Evolutionary conservation across 2,888 invertebrate genomes (phyloP), one percentile per base, ranked within the genome.

Genomic region (Linnaemya tessellans): DNA sequence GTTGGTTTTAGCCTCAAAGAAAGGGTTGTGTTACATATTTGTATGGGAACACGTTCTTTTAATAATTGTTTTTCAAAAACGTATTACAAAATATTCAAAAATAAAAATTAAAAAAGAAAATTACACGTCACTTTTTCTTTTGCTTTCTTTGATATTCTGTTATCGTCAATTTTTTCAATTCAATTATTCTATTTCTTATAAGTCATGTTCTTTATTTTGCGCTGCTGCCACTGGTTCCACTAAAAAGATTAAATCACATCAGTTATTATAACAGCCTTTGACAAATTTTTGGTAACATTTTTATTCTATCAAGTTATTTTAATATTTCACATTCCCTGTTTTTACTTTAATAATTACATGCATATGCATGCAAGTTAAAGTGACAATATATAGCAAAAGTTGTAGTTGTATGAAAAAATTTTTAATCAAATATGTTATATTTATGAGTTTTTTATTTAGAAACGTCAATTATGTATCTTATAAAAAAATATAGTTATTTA

Each of bases 41-140:
- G 15, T 25, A 9, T 35, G 11, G 18, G 38, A 38, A 18, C 3
- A 38, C 1, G 8, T 18, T 11, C 7, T 9, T 46, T 49, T 5
- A 25, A 65, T 49, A 30, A 46, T 30, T 51, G n/a, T 9, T 38
- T 65, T 65, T 65, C 20, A 8, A 10, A 9, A 3, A 25, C 25
- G 46, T 75, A 20, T 73, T 73, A 71, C 68, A 80, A 82, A 85
- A 81, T 78, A 38, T 60, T 58, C 25, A 60, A 81, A 81, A 81
- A 30, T 20, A 65, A 74, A 68, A 64, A 62, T 9, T 46, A 62
- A 68, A 51, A 74, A 79, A 68, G n/a, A 81, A 85, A 74, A 82
- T 43, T 43, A 81, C 84, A 85, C 85, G 82, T 82, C 79, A 80
- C 79, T 75, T 71, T 71, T 81, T 67, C 70, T 74, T 74, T 25